Conservation (phyloP, 2,888 invertebrate species). For the Thelaira solivaga region DNA sequence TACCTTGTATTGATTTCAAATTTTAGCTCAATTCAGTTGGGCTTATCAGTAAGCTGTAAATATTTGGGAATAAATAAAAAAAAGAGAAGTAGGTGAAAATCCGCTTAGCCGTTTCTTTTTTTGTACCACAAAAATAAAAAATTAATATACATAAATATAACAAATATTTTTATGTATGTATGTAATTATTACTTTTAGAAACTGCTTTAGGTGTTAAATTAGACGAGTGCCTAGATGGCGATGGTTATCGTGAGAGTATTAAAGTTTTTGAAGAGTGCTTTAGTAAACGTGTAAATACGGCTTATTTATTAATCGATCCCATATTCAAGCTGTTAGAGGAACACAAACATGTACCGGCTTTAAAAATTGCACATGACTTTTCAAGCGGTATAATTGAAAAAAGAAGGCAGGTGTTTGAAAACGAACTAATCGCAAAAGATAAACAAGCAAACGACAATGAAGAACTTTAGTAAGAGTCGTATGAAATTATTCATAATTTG, state of each 20-base stretch:
- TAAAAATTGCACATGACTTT: conserved; percentile 38
- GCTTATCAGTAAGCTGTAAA: no score
- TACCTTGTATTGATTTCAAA: no score
- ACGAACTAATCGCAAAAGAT: background rate
- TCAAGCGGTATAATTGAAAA: conserved; percentile 49
- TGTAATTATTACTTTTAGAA: conserved; percentile 25
- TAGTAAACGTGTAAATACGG: conserved; percentile 39
- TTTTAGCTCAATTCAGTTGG: no score
- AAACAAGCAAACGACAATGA: conserved; percentile 6
- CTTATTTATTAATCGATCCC: conserved; percentile 36
- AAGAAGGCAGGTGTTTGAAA: conserved; percentile 30
- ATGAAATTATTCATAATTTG: background rate
- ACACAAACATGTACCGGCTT: conserved; percentile 28
- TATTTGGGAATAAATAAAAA: no score
- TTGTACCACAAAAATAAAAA: no score
- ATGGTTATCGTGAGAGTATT: conserved; percentile 47
- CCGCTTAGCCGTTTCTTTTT: no score
- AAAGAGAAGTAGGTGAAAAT: no score
- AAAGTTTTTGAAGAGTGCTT: conserved; percentile 49
- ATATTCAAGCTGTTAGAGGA: conserved; percentile 35
- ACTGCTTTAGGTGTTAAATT: conserved; percentile 55
- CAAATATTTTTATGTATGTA: no score
- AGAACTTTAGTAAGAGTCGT: conserved; percentile 22
- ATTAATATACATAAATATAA: no score
- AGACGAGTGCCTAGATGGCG: conserved; percentile 40